phyloP scores from a whole-genome alignment of 2,113 vertebrate genomes.

The Otis tarda region DNA sequence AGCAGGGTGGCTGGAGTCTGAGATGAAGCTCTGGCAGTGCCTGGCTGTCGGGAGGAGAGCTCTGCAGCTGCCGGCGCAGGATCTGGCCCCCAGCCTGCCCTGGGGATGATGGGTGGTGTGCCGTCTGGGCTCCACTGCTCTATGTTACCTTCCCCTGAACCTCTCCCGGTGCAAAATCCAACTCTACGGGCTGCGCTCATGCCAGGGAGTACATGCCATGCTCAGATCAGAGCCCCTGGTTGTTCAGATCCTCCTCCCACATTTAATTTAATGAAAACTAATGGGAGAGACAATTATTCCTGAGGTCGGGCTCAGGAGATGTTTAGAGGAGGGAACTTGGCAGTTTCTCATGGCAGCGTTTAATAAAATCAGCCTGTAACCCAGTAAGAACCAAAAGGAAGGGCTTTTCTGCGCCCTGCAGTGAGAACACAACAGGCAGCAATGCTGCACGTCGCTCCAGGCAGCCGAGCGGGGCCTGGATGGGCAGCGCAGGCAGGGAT shows the following conservation, averaged over 20 bases:
- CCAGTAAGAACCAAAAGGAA: neutral
- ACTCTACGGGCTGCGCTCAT: neutral
- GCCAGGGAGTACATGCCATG: neutral
- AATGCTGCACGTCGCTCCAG: neutral
- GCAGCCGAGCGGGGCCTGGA: fast-evolving
- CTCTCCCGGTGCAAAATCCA: neutral
- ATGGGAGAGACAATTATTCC: slow-evolving; percentile 28
- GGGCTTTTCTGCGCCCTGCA: neutral
- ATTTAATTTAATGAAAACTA: slow-evolving; percentile 26
- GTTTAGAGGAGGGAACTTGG: neutral
- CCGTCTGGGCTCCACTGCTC: fast-evolving
- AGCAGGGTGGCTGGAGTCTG: neutral
- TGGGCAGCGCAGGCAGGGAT: neutral
- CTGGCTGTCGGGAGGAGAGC: neutral
- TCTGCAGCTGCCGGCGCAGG: neutral
- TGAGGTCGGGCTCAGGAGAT: neutral
- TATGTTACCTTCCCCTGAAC: neutral
- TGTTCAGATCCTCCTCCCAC: slow-evolving; percentile 8
- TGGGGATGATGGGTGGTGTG: fast-evolving
- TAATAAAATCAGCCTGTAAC: neutral
- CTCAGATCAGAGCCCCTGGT: neutral
- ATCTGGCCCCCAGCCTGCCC: neutral
- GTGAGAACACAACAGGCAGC: neutral
- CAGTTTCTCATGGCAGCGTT: neutral
- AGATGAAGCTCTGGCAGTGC: neutral